A percentile compares a stretch with the other conserved stretches of the same genome.
These are phyloP conservation scores for Megaceryle maxima DNA, from an alignment of 2,113 vertebrate species.

Conservation along the genomic window DNA sequence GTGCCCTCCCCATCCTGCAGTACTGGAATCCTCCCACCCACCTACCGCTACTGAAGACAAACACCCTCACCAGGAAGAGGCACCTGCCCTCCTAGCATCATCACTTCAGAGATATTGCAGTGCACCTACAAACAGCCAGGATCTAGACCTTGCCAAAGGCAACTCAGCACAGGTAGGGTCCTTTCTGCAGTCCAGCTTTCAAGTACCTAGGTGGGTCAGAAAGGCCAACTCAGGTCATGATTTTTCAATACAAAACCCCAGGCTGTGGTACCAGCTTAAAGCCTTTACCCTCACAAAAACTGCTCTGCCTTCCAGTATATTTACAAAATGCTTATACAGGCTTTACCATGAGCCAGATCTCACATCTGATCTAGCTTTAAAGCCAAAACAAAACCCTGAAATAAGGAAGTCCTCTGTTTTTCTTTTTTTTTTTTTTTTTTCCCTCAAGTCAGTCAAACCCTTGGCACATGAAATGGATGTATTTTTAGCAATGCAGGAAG, in stretches of 20 bases:
- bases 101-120: not conserved
- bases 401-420: not conserved
- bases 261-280: not conserved
- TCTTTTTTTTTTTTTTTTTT: too few relatives aligned
- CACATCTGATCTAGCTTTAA: not conserved
- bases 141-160: not conserved
- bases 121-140: not conserved
- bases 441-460: not conserved
- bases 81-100: too few relatives aligned
- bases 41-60: not conserved
- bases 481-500: accelerated
- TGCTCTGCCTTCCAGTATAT: not conserved
- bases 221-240: not conserved
- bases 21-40: not conserved
- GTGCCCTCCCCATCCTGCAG: not conserved
- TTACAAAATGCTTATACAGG: not conserved
- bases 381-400: not conserved
- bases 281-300: not conserved
- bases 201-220: not conserved
- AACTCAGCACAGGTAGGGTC: accelerated
- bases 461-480: not conserved
- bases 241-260: not conserved
- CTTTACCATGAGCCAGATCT: not conserved
- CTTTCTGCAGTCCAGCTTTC: not conserved
- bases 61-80: accelerated